Conservation (phyloP, 53 echinoderm and acorn worm species). For the Patiria pectinifera region DNA sequence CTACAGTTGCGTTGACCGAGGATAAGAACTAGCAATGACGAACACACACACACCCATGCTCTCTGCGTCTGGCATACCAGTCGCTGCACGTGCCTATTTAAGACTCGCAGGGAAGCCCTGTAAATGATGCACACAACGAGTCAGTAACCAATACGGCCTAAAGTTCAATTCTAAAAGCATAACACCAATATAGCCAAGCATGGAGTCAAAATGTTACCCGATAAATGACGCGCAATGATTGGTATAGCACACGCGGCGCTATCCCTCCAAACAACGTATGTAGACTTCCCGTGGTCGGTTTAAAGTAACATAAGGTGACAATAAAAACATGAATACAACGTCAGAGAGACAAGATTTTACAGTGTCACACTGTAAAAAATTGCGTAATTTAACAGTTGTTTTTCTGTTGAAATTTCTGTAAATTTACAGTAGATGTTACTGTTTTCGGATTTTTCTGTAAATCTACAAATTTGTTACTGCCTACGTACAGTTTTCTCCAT, state of each 20-base stretch:
- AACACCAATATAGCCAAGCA: conserved; percentile 13
- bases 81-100: conserved; percentile 45
- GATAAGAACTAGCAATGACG: conserved; percentile 22
- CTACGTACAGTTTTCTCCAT: no score
- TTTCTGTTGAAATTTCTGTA: no score
- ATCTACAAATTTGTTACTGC: no score
- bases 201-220: conserved; percentile 30
- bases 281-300: neutral
- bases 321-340: neutral
- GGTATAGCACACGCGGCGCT: conserved; percentile 48
- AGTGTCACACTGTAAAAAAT: no score
- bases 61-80: conserved; percentile 37
- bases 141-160: conserved; percentile 14
- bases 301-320: neutral
- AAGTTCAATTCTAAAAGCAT: conserved; percentile 54
- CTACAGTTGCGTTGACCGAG: neutral
- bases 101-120: conserved; percentile 12
- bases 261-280: conserved; percentile 16
- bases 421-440: no score
- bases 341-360: no score
- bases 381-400: no score
- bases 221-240: conserved; percentile 32
- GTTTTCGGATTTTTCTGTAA: no score
- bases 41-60: conserved; percentile 7
- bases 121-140: conserved; percentile 54